phyloP scores from a whole-genome alignment of 64 coral and sea anemone species.

The Porites lutea region DNA sequence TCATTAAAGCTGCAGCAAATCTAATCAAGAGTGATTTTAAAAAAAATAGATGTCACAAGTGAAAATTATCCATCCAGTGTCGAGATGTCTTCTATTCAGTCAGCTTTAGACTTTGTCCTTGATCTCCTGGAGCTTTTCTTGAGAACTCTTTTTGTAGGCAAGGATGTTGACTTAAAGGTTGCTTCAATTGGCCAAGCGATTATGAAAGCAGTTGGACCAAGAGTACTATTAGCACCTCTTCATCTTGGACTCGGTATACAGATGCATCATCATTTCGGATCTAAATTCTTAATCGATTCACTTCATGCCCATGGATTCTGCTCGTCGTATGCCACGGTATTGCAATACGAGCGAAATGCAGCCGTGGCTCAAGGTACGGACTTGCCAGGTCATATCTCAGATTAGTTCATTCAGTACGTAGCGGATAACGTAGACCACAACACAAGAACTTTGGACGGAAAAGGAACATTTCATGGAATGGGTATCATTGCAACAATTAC shows the following conservation, averaged over 20 bases:
- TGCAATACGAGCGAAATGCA: not conserved
- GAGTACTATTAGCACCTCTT: conserved; percentile 21
- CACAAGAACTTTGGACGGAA: not conserved
- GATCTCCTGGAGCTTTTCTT: conserved; percentile 11
- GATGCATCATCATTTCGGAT: conserved; percentile 41
- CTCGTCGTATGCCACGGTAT: conserved; percentile 3
- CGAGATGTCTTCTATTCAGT: not conserved
- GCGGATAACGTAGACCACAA: conserved; percentile 23
- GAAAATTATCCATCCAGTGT: conserved; percentile 7
- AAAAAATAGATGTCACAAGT: not conserved
- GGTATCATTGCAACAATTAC: not conserved
- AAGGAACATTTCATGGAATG: not conserved
- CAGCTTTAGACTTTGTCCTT: conserved; percentile 22
- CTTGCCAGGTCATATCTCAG: not conserved
- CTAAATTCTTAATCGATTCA: conserved; percentile 40
- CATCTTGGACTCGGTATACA: conserved; percentile 19
- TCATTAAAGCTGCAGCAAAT: conserved; percentile 8
- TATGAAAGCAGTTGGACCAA: conserved; percentile 49
- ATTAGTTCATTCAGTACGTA: not conserved
- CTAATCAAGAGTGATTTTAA: conserved; percentile 35
- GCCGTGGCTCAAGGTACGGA: not conserved
- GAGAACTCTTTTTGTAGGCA: not conserved
- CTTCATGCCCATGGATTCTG: conserved; percentile 38
- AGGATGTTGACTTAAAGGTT: conserved; percentile 16
- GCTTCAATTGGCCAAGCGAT: conserved; percentile 69